Evolutionary conservation across 2,113 vertebrate species (phyloP).

Genomic region (Cichladusa arquata): DNA sequence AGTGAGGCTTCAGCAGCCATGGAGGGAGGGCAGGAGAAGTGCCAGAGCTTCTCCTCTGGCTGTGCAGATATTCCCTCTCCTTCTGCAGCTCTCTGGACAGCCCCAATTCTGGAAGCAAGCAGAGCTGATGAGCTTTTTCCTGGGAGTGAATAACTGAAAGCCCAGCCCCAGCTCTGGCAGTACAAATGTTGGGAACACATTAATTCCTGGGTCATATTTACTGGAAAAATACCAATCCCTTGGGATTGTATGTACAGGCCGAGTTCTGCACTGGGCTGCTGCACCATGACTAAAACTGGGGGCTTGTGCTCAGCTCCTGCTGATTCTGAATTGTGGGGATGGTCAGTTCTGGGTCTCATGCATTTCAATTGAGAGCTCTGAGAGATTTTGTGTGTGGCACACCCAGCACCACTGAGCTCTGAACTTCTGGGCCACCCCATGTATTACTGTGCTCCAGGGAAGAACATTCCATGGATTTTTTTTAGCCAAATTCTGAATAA

Average conservation of each 20-base stretch:
- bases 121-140: neutral
- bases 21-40: neutral
- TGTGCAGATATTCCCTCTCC: neutral
- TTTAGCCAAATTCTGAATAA: neutral
- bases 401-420: neutral
- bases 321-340: neutral
- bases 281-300: neutral
- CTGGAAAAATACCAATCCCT: neutral
- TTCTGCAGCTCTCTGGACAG: neutral
- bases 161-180: neutral
- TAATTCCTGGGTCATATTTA: neutral
- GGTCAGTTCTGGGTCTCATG: neutral
- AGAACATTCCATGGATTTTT: neutral
- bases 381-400: neutral
- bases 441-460: neutral
- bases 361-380: neutral
- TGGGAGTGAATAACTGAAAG: neutral
- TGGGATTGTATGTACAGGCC: neutral
- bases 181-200: neutral
- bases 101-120: neutral
- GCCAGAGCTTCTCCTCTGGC: neutral
- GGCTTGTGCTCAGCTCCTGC: neutral
- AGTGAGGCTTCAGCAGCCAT: neutral
- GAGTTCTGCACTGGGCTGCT: neutral
- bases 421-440: neutral